A percentile compares a stretch with the other conserved stretches of the same genome.
Conservation (phyloP, 2,113 vertebrate genomes). For the Pangasianodon gigas region DNA sequence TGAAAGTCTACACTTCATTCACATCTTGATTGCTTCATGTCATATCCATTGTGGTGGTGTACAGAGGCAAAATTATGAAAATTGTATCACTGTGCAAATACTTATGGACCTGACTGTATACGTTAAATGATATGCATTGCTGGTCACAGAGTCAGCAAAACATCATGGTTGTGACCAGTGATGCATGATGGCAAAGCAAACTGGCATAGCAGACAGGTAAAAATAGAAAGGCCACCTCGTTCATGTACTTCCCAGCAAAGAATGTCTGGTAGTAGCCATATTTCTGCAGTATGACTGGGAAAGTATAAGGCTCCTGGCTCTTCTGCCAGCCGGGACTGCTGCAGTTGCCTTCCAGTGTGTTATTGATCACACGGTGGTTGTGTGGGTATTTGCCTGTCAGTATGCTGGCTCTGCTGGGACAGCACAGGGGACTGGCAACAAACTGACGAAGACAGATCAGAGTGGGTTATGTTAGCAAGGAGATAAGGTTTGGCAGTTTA, state of each 20-base stretch:
- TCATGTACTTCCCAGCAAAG: slow-evolving; percentile 97
- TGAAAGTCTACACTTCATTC: too few species aligned
- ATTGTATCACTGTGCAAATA: too few species aligned
- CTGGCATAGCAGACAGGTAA: not conserved
- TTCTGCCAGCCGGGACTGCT: slow-evolving; percentile 96
- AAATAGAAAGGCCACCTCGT: slow-evolving; percentile 77
- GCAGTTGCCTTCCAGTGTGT: slow-evolving; percentile 96
- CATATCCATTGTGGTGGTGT: too few species aligned
- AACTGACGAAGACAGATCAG: slow-evolving; percentile 72
- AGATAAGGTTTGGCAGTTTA: not conserved
- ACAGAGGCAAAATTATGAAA: too few species aligned
- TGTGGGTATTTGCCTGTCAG: slow-evolving; percentile 96
- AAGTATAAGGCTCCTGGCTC: slow-evolving; percentile 85
- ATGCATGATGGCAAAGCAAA: not conserved
- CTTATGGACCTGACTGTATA: not conserved
- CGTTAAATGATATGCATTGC: not conserved
- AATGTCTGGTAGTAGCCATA: slow-evolving; percentile 88
- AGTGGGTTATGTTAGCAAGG: not conserved
- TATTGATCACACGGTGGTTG: slow-evolving; percentile 96
- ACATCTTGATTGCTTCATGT: too few species aligned
- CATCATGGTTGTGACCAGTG: not conserved
- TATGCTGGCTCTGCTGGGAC: slow-evolving; percentile 95
- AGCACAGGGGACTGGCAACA: slow-evolving; percentile 96
- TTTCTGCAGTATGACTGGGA: slow-evolving; percentile 82
- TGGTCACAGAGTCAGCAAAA: not conserved